phyloP scores from a whole-genome alignment of 35 echinoderm and acorn worm species.

The Antedon bifida region DNA sequence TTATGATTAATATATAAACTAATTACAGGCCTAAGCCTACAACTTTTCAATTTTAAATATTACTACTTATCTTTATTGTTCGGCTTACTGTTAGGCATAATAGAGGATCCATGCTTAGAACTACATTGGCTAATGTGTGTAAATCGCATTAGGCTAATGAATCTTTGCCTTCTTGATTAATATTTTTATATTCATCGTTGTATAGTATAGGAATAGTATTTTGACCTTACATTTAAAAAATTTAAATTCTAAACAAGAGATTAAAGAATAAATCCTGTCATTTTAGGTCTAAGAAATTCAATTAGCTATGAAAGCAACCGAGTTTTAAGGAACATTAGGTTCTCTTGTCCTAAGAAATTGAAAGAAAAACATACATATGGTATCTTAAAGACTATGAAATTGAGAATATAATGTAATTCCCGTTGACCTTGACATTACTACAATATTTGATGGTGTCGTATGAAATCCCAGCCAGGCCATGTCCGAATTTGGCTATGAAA shows the following conservation, averaged over 20 bases:
- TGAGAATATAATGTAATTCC: not conserved
- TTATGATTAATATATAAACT: too few relatives aligned
- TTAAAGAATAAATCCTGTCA: not conserved
- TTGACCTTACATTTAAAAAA: not conserved
- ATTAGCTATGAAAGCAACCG: not conserved
- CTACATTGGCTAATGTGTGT: too few relatives aligned
- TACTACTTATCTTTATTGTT: too few relatives aligned
- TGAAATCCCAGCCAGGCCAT: not conserved
- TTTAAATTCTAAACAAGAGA: not conserved
- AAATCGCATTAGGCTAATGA: too few relatives aligned
- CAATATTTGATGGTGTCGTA: not conserved
- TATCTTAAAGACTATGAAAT: not conserved
- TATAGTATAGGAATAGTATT: not conserved
- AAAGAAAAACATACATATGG: not conserved
- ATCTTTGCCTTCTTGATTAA: too few relatives aligned
- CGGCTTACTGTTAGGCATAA: too few relatives aligned
- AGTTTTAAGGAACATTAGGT: not conserved
- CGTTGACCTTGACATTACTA: not conserved
- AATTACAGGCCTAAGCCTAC: too few relatives aligned
- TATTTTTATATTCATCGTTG: too few relatives aligned
- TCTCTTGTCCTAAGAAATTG: not conserved
- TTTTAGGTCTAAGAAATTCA: not conserved
- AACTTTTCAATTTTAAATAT: too few relatives aligned
- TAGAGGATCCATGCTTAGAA: too few relatives aligned
- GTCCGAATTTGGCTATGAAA: not conserved